Evolutionary conservation across 2,113 vertebrate genomes (phyloP).

Genomic region (Acinonyx jubatus): DNA sequence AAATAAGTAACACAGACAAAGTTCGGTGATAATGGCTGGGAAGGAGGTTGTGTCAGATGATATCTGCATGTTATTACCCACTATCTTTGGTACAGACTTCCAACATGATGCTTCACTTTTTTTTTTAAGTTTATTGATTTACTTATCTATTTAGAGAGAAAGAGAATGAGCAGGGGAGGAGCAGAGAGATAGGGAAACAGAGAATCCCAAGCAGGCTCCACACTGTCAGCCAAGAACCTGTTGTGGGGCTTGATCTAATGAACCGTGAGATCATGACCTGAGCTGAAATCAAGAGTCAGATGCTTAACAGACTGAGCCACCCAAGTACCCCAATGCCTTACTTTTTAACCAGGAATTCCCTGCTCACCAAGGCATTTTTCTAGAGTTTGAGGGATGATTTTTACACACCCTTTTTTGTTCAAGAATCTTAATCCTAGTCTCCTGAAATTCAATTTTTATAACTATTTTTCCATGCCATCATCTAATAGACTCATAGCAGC

Average conservation of each 20-base stretch:
- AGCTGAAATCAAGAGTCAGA: no score
- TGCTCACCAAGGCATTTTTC: not conserved
- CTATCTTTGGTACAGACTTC: not conserved
- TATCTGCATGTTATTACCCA: not conserved
- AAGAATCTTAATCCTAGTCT: not conserved
- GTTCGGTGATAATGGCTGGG: not conserved
- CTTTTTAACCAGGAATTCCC: not conserved
- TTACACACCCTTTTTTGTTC: not conserved
- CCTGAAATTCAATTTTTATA: not conserved
- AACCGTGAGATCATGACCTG: no score
- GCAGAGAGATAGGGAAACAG: no score
- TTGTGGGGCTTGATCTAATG: no score
- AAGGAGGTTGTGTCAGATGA: not conserved
- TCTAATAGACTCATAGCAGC: not conserved
- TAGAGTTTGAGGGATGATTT: not conserved
- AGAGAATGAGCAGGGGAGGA: no score
- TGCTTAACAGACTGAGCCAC: no score
- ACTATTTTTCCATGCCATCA: not conserved
- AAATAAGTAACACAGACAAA: not conserved
- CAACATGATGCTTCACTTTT: not conserved
- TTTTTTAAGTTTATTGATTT: no score
- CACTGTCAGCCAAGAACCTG: no score
- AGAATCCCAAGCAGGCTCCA: no score
- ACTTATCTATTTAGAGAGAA: no score
- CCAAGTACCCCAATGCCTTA: not conserved